Percentiles rank a stretch among this genome's conserved stretches.
Conservation (phyloP, 1,140 invertebrate genomes). For the Drosophila lacteicornis region DNA sequence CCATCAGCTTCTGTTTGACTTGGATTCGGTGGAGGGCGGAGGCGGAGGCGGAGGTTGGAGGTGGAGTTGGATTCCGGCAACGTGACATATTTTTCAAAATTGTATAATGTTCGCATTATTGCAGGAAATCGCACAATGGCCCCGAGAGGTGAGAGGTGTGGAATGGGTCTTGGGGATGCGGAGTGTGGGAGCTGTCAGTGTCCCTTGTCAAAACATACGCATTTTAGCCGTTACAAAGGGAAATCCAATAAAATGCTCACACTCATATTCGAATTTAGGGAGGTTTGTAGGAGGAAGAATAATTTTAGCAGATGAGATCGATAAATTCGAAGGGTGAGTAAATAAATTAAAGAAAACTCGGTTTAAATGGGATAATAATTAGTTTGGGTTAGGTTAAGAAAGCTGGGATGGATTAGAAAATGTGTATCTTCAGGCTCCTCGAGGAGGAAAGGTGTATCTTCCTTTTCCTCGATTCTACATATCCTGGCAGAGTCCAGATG, state of each 20-base stretch:
- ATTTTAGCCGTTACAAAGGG: constrained; percentile 24
- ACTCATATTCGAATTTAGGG: background rate
- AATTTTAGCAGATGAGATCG: background rate
- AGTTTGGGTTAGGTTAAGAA: background rate
- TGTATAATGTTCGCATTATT: constrained; percentile 70
- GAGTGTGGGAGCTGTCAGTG: constrained; percentile 34
- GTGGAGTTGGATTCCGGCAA: constrained; percentile 31
- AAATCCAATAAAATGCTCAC: constrained; percentile 25
- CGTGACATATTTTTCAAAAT: constrained; percentile 73
- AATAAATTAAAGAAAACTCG: background rate
- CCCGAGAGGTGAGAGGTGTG: background rate
- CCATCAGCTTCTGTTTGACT: constrained; percentile 65
- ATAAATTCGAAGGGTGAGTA: background rate
- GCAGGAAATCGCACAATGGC: constrained; percentile 51
- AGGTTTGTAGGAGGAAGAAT: too few relatives aligned
- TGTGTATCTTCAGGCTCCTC: too few relatives aligned
- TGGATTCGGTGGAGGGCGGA: background rate
- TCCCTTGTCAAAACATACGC: constrained; percentile 43
- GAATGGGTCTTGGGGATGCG: background rate
- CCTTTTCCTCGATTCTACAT: background rate
- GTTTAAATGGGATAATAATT: background rate
- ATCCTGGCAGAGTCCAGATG: too few relatives aligned
- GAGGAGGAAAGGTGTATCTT: background rate
- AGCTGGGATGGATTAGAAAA: too few relatives aligned
- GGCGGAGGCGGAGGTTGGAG: background rate